These are phyloP conservation scores for Eupithecia tripunctaria DNA, from an alignment of 2,888 invertebrate genomes.

Conservation along the genomic window DNA sequence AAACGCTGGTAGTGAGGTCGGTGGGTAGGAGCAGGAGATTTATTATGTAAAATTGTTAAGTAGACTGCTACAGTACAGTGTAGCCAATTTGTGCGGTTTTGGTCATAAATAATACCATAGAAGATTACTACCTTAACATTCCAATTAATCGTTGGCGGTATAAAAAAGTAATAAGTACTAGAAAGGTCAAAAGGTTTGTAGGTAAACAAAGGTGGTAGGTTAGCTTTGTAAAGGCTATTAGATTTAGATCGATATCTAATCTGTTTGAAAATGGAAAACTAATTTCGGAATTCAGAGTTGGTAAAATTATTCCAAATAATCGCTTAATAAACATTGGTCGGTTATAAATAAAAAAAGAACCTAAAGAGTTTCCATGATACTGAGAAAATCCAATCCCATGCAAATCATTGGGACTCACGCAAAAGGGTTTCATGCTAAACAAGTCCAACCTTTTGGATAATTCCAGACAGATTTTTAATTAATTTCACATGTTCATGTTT, in stretches of 20 bases:
- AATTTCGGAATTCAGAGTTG: neutral
- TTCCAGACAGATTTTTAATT: constrained; percentile 43
- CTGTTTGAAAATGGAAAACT: neutral
- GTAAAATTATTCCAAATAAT: neutral
- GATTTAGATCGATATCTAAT: neutral
- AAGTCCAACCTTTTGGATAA: constrained; percentile 23
- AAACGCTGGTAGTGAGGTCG: constrained; percentile 10
- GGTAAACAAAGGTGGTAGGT: too few species aligned
- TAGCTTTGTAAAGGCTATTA: too few species aligned
- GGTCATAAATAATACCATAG: neutral
- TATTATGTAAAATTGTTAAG: constrained; percentile 10
- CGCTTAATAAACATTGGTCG: neutral
- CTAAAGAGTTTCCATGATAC: constrained; percentile 11
- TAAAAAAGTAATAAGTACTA: neutral
- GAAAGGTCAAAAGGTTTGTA: too few species aligned
- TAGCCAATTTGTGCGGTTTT: neutral
- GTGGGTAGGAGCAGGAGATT: neutral
- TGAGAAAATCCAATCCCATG: constrained; percentile 30
- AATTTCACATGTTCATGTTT: constrained; percentile 32
- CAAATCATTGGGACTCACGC: constrained; percentile 22
- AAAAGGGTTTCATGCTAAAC: constrained; percentile 26
- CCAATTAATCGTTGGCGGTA: neutral
- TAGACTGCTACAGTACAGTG: neutral
- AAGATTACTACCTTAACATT: neutral
- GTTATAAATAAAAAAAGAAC: neutral